Evolutionary conservation across 2,888 invertebrate species (phyloP), one percentile per base, ranked within the genome.

Genomic region (Sesia bembeciformis): DNA sequence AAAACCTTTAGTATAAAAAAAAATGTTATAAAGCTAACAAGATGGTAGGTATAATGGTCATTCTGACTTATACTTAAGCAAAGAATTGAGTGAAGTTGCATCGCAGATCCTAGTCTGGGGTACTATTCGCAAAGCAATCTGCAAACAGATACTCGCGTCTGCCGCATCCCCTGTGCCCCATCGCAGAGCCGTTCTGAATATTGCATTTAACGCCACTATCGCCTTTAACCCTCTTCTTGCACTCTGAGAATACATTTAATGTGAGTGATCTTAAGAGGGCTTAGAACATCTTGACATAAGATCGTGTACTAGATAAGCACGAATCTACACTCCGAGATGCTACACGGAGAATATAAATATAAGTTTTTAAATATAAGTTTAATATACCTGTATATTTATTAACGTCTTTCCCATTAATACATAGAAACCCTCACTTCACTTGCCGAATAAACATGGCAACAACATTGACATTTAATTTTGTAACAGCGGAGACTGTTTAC

Each of bases 151-250:
- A 79, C 76, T 75, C 74, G 70, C 71, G 76, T 78, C 72, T 74
- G 72, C 62, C 60, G 57, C 58, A 71, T 78, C 83, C 78, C 81
- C 57, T 62, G 83, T 68, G 82, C 63, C 67, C 76, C 77, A 77
- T 82, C 65, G 68, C 72, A 62, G 70, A 72, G 70, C 71, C 75
- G 76, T 75, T 81, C 73, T 87, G 85, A 84, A 86, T 86, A 85
- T 85, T 85, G 77, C 82, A 87, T 84, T 81, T 77, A 78, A 67
- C 57, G 46, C 55, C 65, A 52, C 50, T 50, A 38, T 50, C 39
- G 50, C 38, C n/a, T n/a, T n/a, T n/a, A n/a, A n/a, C 38, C 23
- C 39, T 39, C 50, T 39, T 23, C 50, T 50, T 50, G 39, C 50
- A 38, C 39, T 50, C 46, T 46, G 8, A 43, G 7, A 43, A 43